phyloP scores from a whole-genome alignment of 1,140 invertebrate species.

The Drosophila elegans region DNA sequence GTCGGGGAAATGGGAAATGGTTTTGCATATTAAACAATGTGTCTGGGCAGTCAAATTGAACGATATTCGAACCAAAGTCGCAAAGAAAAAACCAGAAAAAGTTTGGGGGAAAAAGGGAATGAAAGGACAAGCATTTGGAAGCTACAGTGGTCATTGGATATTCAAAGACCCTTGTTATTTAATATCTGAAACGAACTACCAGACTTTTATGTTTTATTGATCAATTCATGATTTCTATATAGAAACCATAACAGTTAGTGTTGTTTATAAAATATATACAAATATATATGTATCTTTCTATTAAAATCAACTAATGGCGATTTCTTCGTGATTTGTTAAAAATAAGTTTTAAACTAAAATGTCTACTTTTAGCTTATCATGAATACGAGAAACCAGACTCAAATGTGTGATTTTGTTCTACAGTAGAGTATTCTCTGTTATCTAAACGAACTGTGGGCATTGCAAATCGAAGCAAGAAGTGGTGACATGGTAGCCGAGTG shows the following conservation, averaged over 20 bases:
- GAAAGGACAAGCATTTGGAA: background rate
- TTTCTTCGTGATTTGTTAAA: too few species aligned
- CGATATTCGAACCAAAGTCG: constrained; percentile 36
- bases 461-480: constrained; percentile 28
- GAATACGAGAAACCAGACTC: too few species aligned
- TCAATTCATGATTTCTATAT: too few species aligned
- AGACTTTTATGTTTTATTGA: too few species aligned
- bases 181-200: too few species aligned
- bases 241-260: too few species aligned
- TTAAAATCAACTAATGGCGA: too few species aligned
- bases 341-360: too few species aligned
- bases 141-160: background rate
- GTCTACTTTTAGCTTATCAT: too few species aligned
- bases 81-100: constrained; percentile 18
- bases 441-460: constrained; percentile 19
- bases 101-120: background rate
- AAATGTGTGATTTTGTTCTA: background rate
- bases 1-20: constrained; percentile 69
- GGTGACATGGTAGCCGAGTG: background rate
- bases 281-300: too few species aligned
- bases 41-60: constrained; percentile 58
- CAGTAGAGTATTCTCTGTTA: background rate
- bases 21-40: constrained; percentile 84
- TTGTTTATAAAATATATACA: too few species aligned
- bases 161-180: background rate